Evolutionary conservation across 2,888 invertebrate genomes (phyloP), one percentile per base, ranked within the genome.

Genomic region (Hemaris fuciformis): DNA sequence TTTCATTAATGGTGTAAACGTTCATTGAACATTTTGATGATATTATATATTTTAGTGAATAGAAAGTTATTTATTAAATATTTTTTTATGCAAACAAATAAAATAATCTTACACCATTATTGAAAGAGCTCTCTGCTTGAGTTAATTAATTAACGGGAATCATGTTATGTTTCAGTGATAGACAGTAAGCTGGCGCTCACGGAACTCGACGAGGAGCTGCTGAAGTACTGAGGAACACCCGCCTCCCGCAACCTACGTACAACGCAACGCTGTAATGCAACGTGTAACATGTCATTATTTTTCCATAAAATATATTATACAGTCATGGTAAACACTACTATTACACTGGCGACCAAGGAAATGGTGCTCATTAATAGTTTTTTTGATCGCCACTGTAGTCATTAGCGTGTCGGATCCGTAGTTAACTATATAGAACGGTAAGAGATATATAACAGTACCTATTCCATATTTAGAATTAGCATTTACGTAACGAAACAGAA

Each of bases 101-200:
- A 38, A 38, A 38, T 34, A 34, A 13, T 4, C 6, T 38, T 38
- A 38, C n/a, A 13, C 38, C n/a, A 0, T 38, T 38, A n/a, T 38
- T 38, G n/a, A 0, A 34, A 38, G 38, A 5, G 38, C n/a, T 8
- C 1, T 4, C n/a, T 38, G 10, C 3, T 38, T 4, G 1, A 38
- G n/a, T 22, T 3, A 1, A 27, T 15, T 13, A 20, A 13, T 0
- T 20, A 59, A 27, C 6, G 25, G 2, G 4, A 43, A n/a, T 42
- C 61, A 4, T 61, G 65, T 62, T 20, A 41, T 61, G 66, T 86
- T 83, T 2, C 87, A 91, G 91, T 77, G 91, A 91, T 89, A 88
- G 91, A 90, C 91, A 89, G 89, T 91, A 91, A 91, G 78, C 67
- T 85, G 75, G 87, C 89, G 81, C 89, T 91, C 77, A 81, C 88